A percentile compares a stretch with the other conserved stretches of the same genome.
phyloP scores from a whole-genome alignment of 2,888 invertebrate species.

The Chymomyza caudatula region DNA sequence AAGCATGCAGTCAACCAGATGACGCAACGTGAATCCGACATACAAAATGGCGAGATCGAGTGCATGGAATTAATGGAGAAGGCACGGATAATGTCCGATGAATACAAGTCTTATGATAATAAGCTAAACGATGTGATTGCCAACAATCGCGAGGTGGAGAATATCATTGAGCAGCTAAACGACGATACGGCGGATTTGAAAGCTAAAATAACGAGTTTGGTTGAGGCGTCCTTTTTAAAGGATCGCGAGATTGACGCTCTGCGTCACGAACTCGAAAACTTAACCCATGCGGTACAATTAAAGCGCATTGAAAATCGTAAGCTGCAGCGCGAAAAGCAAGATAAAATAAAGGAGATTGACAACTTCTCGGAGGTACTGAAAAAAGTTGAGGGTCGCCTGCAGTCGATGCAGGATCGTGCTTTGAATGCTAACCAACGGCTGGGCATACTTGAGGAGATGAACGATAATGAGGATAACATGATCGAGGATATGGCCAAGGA shows the following conservation, averaged over 20 bases:
- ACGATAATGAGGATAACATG: slow-evolving; percentile 68
- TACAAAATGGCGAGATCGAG: slow-evolving; percentile 80
- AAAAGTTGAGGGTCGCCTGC: slow-evolving; percentile 59
- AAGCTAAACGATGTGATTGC: slow-evolving; percentile 79
- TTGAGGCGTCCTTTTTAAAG: slow-evolving; percentile 74
- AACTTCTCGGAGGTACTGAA: slow-evolving; percentile 39
- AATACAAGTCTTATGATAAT: slow-evolving; percentile 78
- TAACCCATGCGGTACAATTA: slow-evolving; percentile 67
- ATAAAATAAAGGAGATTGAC: slow-evolving; percentile 53
- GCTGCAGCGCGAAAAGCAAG: slow-evolving; percentile 43
- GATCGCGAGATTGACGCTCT: slow-evolving; percentile 76
- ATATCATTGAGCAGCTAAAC: slow-evolving; percentile 77
- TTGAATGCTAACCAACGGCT: slow-evolving; percentile 74
- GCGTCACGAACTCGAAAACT: slow-evolving; percentile 74
- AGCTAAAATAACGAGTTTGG: slow-evolving; percentile 73
- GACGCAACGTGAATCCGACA: slow-evolving; percentile 84
- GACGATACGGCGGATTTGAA: slow-evolving; percentile 73
- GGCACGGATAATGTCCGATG: slow-evolving; percentile 74
- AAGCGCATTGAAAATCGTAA: slow-evolving; percentile 74
- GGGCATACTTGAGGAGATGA: slow-evolving; percentile 75
- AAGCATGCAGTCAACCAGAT: slow-evolving; percentile 84
- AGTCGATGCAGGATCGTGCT: slow-evolving; percentile 64
- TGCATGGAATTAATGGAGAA: slow-evolving; percentile 56
- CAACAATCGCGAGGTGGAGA: slow-evolving; percentile 80
- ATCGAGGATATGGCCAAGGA: slow-evolving; percentile 67